Base-by-base conservation (phyloP, 2,113 vertebrate species). In the Grantiella picta region DNA sequence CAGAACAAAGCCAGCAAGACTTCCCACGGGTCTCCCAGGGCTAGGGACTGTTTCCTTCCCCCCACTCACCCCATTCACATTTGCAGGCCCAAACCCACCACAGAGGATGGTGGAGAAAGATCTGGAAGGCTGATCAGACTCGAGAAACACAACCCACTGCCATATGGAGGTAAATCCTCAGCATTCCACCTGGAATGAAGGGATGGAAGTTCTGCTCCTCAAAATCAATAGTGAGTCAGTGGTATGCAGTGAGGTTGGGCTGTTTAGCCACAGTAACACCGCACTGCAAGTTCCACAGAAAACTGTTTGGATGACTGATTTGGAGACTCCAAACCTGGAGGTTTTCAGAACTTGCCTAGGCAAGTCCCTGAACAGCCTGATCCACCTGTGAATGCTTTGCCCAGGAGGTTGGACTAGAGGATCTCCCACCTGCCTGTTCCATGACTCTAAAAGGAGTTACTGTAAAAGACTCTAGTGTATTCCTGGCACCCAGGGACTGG, bases 21-120 rank as follows among this genome's bases (percentile, higher is more conserved):
- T 8, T 64, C 19, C 20, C 13, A 23, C 14, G 14, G 11, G 15
- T 40, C 23, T 54, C 21, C 7, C 22, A 78, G 14, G 11, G 35
- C 10, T 13, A 35, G 24, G 45, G 27, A 5, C 20, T 7, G 11
- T 27, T 86, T 82, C n/a, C 22, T 28, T 38, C 3, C 31, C 27
- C 7, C 5, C 8, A 2, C 25, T 63, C 16, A 29, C 5, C 35
- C 31, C 23, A 45, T 31, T 19, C 12, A 3, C 1, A 0, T 61
- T 42, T 87, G 44, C 18, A 73, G 33, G 9, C 28, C 19, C 33
- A 73, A 20, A 10, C 15, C 12, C 31, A 35, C 12, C 22, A 73
- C 0, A 2, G 5, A 31, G 36, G 33, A 38, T 70, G 14, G 16
- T 21, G 14, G 36, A 75, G 47, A 68, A 86, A 57, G 80, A 57